Evolutionary conservation across 2,113 vertebrate species (phyloP).

Genomic region (Uria aalge): DNA sequence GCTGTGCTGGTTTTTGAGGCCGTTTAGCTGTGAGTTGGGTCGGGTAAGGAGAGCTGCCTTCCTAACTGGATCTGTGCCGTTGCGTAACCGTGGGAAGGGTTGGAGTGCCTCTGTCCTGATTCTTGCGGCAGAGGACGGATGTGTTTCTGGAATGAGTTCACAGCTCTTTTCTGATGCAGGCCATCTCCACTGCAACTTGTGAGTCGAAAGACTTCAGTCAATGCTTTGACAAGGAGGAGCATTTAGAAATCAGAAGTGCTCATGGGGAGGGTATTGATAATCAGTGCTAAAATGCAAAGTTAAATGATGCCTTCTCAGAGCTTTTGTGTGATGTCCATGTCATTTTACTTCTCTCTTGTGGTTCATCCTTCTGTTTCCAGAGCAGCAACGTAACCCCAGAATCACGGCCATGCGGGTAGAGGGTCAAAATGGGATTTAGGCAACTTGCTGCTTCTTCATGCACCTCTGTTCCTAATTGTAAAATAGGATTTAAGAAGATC

Average conservation of each 20-base stretch:
- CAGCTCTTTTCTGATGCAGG: background rate
- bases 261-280: background rate
- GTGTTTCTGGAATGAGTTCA: background rate
- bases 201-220: background rate
- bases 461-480: background rate
- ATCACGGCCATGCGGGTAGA: accelerated
- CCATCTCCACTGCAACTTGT: background rate
- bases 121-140: background rate
- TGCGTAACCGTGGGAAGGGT: background rate
- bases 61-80: background rate
- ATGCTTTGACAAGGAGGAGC: background rate
- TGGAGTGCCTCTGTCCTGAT: constrained; percentile 10
- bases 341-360: background rate
- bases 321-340: accelerated
- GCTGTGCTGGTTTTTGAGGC: background rate
- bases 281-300: background rate
- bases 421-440: background rate
- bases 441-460: background rate
- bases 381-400: background rate
- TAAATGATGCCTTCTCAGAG: background rate
- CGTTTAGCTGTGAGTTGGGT: background rate
- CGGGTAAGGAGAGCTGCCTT: background rate
- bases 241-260: background rate
- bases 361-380: background rate
- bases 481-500: background rate